Conservation (phyloP, 2,797 vertebrate species). For the Capromys pilorides region DNA sequence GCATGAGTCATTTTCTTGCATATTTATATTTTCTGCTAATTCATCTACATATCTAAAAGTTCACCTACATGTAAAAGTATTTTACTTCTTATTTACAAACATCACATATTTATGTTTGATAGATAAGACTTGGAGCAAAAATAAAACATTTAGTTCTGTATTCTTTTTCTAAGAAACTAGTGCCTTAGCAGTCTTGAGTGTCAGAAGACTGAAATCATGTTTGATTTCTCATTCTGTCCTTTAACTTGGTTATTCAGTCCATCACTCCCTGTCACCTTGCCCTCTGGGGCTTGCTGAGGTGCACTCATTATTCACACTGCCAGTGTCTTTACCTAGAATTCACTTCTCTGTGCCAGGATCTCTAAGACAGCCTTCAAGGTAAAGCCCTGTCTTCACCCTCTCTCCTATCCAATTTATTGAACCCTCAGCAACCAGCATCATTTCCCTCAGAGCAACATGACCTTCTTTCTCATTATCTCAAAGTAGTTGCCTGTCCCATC, state of each 20-base stretch:
- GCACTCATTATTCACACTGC: slow-evolving; percentile 61
- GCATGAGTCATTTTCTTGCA: neutral
- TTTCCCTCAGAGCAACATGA: slow-evolving; percentile 51
- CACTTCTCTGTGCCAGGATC: slow-evolving; percentile 45
- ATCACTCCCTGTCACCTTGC: slow-evolving; percentile 54
- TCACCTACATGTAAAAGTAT: neutral
- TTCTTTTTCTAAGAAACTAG: neutral
- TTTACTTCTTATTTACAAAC: neutral
- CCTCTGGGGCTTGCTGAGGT: slow-evolving; percentile 32
- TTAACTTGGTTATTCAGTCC: slow-evolving; percentile 41
- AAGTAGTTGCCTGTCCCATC: neutral
- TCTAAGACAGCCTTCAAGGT: slow-evolving; percentile 51
- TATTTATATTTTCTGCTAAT: neutral
- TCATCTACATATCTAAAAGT: neutral
- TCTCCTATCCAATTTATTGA: slow-evolving; percentile 47
- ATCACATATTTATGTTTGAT: neutral
- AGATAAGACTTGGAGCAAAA: neutral
- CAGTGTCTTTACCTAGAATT: slow-evolving; percentile 50
- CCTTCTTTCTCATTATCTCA: slow-evolving; percentile 45
- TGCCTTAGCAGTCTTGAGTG: neutral
- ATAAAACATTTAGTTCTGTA: neutral
- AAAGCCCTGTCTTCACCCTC: neutral
- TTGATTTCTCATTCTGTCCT: slow-evolving; percentile 56
- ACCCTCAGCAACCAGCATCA: neutral
- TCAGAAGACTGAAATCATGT: neutral